These are phyloP conservation scores for Crocidura indochinensis DNA, from an alignment of 2,797 vertebrate genomes.

Conservation along the genomic window DNA sequence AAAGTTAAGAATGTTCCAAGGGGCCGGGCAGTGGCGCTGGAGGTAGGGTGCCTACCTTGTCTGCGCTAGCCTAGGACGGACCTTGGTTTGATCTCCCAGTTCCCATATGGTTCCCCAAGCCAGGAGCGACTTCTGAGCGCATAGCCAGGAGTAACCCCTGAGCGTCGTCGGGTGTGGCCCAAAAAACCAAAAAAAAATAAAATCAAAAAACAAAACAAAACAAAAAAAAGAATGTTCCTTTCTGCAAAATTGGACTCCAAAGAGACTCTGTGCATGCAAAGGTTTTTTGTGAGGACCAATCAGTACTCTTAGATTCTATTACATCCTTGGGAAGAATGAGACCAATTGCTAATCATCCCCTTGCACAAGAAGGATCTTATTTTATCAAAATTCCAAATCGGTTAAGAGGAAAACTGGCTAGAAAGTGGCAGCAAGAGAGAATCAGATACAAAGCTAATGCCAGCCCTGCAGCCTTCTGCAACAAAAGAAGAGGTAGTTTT, in stretches of 20 bases:
- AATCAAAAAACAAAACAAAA: too few species aligned
- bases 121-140: too few species aligned
- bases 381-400: constrained; percentile 61
- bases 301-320: constrained; percentile 64
- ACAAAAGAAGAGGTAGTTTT: not conserved
- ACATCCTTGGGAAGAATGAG: not conserved
- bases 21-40: too few species aligned
- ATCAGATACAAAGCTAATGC: constrained; percentile 2
- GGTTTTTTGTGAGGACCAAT: constrained; percentile 32
- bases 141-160: too few species aligned
- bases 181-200: too few species aligned
- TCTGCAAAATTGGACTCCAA: constrained; percentile 61
- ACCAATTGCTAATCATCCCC: constrained; percentile 53
- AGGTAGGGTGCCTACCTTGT: too few species aligned
- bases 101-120: too few species aligned
- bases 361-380: constrained; percentile 28
- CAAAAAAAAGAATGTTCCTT: constrained; percentile 50
- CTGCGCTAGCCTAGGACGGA: too few species aligned
- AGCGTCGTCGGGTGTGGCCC: too few species aligned
- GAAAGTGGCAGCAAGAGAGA: constrained; percentile 17
- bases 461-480: constrained; percentile 4
- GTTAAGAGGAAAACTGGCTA: constrained; percentile 42
- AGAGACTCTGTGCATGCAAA: constrained; percentile 41
- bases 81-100: too few species aligned
- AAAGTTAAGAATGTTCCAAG: constrained; percentile 51